phyloP scores from a whole-genome alignment of 2,113 vertebrate genomes.

The Panthera tigris region DNA sequence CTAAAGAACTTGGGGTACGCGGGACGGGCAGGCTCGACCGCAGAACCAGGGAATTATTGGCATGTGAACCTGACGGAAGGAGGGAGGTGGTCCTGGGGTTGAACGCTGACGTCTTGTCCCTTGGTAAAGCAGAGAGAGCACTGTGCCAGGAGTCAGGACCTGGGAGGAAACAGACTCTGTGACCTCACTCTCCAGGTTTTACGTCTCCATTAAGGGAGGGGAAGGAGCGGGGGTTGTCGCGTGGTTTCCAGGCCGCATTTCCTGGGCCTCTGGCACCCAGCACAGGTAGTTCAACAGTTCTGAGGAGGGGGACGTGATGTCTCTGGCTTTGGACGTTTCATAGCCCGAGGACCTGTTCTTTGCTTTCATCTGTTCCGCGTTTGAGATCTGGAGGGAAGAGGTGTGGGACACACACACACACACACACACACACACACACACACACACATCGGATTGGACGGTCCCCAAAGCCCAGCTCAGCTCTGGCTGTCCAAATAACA shows the following conservation, averaged over 20 bases:
- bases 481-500: neutral
- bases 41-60: fast-evolving
- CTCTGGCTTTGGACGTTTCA: neutral
- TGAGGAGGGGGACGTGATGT: too few relatives aligned
- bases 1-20: neutral
- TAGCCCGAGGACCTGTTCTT: neutral
- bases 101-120: neutral
- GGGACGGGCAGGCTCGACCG: fast-evolving
- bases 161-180: neutral
- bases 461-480: neutral
- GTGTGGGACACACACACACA: neutral
- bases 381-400: neutral
- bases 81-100: fast-evolving
- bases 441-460: neutral
- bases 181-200: neutral
- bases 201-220: neutral
- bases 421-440: too few relatives aligned
- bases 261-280: neutral
- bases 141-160: neutral
- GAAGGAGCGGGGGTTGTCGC: neutral
- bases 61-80: neutral
- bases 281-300: neutral
- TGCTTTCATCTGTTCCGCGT: neutral
- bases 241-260: neutral
- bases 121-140: neutral